Base-by-base conservation (phyloP, 2,113 vertebrate genomes). In the Microtus ochrogaster region DNA sequence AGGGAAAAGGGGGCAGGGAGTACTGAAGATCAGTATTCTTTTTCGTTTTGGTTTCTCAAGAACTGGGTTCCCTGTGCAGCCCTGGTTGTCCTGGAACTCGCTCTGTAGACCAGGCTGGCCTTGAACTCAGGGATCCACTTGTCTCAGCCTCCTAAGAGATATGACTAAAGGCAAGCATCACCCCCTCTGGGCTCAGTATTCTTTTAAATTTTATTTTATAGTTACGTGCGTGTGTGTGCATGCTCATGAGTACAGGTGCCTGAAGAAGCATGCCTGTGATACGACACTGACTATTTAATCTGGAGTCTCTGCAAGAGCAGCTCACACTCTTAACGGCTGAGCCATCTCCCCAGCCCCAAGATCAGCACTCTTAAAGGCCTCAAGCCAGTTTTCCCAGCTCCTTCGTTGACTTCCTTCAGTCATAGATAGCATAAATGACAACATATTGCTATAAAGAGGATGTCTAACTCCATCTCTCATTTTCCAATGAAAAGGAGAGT, bases 401-500 rank as follows among this genome's bases (percentile, higher is more conserved):
- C 85, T 96, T 92, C 7, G 41, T 70, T 70, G 66, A 70, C 33
- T 70, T n/a, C 55, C 89, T 96, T 92, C 8, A 55, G 61, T 73
- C 26, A 91, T 14, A 74, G 44, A 89, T 70, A 47, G 79, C 41
- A 58, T 89, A 74, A 11, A 55, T 82, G 63, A 90, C 16, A 81
- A 73, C 91, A 61, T 22, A 63, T 58, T 28, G 7, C 33, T 83
- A 36, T 49, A 92, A 44, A 39, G 30, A 89, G n/a, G 58, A 58
- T 72, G 33, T 39, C 9, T 91, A 93, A 91, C 28, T 85, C 24
- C 0, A 76, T 14, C 19, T 93, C n/a, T 91, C 24, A 2, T 86
- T 94, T 93, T 93, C 72, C 76, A 93, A 3, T 84, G 52, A 78
- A 88, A 76, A 65, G 78, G 88, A 82, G 55, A 84, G 41, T 91